Base-by-base conservation (phyloP, 2,888 invertebrate genomes). In the Ernsta delagoae region DNA sequence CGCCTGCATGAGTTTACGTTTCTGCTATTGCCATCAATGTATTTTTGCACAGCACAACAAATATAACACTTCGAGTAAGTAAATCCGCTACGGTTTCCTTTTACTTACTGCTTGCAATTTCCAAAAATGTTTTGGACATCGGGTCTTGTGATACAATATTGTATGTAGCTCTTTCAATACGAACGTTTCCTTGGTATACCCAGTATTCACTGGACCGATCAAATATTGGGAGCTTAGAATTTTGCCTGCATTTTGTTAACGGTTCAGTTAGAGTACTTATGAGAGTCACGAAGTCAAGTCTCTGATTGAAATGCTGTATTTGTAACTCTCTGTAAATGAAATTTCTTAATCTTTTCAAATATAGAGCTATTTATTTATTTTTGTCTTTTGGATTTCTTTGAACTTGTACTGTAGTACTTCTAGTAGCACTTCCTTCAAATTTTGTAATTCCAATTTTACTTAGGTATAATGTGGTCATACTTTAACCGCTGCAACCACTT, bases 21-120 rank as follows among this genome's bases (percentile, higher is more conserved):
- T 45, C 43, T 45, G n/a, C 45, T n/a, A n/a, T 45, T 45, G n/a
- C 45, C 45, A 48, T 48, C 48, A 48, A 48, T 12, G 48, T 48
- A 48, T 12, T 12, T 48, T 12, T 48, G n/a, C 48, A 48, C 6
- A 6, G n/a, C 48, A 48, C 48, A 12, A 12, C 48, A 48, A 48
- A 12, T 48, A 12, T 48, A 12, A 48, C 12, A 12, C 12, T 48
- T 3, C 48, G 12, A 16, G 16, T 16, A 16, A 16, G 50, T 50
- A 50, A 50, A 50, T 50, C 50, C 7, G n/a, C 50, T 16, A 11
- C 50, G 8, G 50, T 50, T 50, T 50, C 16, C 50, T n/a, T 50
- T 50, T 16, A 11, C 16, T 50, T 50, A 50, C 50, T 48, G 48
- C 12, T 48, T 6, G 12, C 48, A 48, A 12, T n/a, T 12, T 12